Conservation (phyloP, 2,113 vertebrate species). For the Megaceryle maxima region DNA sequence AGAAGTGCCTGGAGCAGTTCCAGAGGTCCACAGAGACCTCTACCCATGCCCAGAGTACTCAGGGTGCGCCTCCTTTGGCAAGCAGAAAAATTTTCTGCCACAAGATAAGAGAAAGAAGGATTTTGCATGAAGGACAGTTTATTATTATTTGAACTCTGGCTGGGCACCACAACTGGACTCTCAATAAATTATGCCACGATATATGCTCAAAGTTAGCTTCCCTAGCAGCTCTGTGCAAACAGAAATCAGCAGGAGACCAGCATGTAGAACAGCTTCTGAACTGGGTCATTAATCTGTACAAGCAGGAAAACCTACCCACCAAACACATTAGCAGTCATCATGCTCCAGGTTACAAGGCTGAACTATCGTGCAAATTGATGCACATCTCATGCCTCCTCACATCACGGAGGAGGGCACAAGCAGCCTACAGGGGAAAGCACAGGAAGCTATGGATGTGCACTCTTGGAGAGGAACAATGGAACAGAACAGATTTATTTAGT, state of each 20-base stretch:
- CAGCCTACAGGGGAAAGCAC: not conserved
- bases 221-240: slow-evolving; percentile 5
- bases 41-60: not conserved
- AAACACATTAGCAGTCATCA: slow-evolving; percentile 34
- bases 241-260: slow-evolving; percentile 25
- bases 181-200: slow-evolving; percentile 8
- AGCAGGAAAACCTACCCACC: slow-evolving; percentile 50
- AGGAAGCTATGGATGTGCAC: fast-evolving
- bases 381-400: not conserved
- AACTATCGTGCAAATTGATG: slow-evolving; percentile 28
- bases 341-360: slow-evolving; percentile 30
- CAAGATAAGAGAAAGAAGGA: not conserved
- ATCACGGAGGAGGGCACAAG: not conserved
- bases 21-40: not conserved
- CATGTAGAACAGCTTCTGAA: not conserved
- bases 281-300: slow-evolving; percentile 55
- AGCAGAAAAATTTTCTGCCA: not conserved
- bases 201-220: slow-evolving; percentile 2
- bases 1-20: not conserved
- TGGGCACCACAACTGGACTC: not conserved
- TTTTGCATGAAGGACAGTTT: not conserved
- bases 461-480: not conserved
- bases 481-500: not conserved
- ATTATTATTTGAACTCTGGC: not conserved
- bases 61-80: not conserved